Conservation (phyloP, 1,140 invertebrate genomes). For the Leptinotarsa lineolata region DNA sequence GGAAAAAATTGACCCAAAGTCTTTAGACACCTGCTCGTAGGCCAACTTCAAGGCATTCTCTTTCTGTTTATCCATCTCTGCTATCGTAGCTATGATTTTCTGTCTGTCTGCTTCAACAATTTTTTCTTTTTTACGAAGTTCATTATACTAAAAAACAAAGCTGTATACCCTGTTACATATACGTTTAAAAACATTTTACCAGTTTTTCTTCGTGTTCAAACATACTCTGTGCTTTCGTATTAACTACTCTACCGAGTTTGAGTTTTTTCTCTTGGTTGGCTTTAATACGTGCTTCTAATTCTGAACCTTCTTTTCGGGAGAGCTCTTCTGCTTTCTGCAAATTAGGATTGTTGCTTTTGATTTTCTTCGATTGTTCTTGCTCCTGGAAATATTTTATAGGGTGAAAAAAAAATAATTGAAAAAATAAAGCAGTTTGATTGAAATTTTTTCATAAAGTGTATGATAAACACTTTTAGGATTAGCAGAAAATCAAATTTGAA, state of each 20-base stretch:
- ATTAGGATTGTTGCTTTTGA: constrained; percentile 40
- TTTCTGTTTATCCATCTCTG: constrained; percentile 89
- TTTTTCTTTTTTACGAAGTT: constrained; percentile 77
- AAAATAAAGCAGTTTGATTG: background rate
- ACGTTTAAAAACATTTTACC: constrained; percentile 51
- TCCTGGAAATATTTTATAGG: constrained; percentile 25
- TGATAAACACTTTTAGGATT: too few species aligned
- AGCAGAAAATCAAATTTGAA: too few species aligned
- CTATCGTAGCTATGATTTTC: constrained; percentile 82
- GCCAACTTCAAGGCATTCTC: constrained; percentile 78
- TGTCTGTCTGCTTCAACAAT: constrained; percentile 87
- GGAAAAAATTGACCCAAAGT: constrained; percentile 97
- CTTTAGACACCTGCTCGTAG: constrained; percentile 81
- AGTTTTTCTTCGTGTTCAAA: constrained; percentile 86
- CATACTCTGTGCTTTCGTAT: constrained; percentile 84
- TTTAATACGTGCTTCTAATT: constrained; percentile 62
- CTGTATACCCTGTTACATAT: background rate
- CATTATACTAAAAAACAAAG: constrained; percentile 65
- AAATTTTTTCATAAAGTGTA: too few species aligned
- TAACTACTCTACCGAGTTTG: constrained; percentile 78
- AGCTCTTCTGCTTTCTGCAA: constrained; percentile 44
- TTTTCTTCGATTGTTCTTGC: constrained; percentile 43
- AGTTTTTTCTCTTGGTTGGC: constrained; percentile 71
- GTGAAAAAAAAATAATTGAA: background rate
- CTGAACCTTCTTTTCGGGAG: constrained; percentile 47